phyloP scores from a whole-genome alignment of 2,797 vertebrate species.

The Pseudocheirus occidentalis region DNA sequence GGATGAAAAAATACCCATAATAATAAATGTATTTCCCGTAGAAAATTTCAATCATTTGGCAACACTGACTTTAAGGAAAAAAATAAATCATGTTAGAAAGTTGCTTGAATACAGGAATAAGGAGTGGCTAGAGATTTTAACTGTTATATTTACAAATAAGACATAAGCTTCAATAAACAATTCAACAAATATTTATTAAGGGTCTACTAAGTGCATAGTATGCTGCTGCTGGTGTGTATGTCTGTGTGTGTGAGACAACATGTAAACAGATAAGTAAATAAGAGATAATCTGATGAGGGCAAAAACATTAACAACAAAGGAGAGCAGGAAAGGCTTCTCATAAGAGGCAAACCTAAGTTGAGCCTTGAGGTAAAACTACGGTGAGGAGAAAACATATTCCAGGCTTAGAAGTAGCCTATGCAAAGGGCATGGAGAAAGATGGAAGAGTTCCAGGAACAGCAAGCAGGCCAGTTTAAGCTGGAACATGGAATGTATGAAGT shows the following conservation, averaged over 20 bases:
- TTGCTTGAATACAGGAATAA: background rate
- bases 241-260: background rate
- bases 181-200: background rate
- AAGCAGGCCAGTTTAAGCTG: background rate
- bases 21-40: background rate
- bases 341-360: background rate
- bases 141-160: background rate
- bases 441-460: background rate
- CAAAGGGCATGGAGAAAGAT: background rate
- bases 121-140: background rate
- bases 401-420: background rate
- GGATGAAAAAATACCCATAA: background rate
- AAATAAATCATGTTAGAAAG: background rate
- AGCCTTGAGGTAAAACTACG: background rate
- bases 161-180: background rate
- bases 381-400: background rate
- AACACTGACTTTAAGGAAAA: background rate
- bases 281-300: background rate
- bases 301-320: background rate
- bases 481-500: background rate
- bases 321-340: background rate
- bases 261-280: background rate
- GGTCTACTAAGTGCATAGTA: background rate
- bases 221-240: background rate
- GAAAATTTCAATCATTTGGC: background rate